Evolutionary conservation across 2,888 invertebrate species (phyloP).

Genomic region (Strigamia transsilvanica): DNA sequence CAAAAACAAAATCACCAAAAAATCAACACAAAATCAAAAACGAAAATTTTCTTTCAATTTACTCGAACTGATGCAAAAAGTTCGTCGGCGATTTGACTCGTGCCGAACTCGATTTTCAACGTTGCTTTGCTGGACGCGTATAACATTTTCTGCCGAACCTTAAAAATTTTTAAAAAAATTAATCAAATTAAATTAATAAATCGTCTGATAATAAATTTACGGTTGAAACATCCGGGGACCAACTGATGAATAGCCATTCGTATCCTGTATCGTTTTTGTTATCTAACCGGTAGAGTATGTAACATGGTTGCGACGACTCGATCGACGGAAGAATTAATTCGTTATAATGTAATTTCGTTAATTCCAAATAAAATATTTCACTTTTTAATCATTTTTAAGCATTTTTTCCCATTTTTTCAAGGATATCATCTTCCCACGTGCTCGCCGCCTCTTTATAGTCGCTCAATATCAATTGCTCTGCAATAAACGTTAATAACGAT

Average conservation of each 20-base stretch:
- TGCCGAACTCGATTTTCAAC: slow-evolving; percentile 94
- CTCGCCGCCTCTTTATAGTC: slow-evolving; percentile 74
- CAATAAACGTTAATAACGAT: too few species aligned
- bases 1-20: not conserved
- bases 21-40: not conserved
- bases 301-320: slow-evolving; percentile 85
- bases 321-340: slow-evolving; percentile 75
- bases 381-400: not conserved
- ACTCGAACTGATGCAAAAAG: slow-evolving; percentile 73
- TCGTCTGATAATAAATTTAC: slow-evolving; percentile 61
- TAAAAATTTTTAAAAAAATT: slow-evolving; percentile 33
- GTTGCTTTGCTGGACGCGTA: slow-evolving; percentile 98
- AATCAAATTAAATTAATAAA: not conserved
- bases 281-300: slow-evolving; percentile 85
- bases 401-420: slow-evolving; percentile 49
- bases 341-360: slow-evolving; percentile 70
- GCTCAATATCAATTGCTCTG: slow-evolving; percentile 79
- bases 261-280: slow-evolving; percentile 79
- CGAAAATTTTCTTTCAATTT: not conserved
- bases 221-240: slow-evolving; percentile 91
- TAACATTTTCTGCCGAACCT: slow-evolving; percentile 92
- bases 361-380: too few species aligned
- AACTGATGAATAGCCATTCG: slow-evolving; percentile 92
- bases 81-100: slow-evolving; percentile 92
- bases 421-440: slow-evolving; percentile 80